These are phyloP conservation scores for Brachyptera putata DNA, from an alignment of 2,888 invertebrate genomes.

Conservation along the genomic window DNA sequence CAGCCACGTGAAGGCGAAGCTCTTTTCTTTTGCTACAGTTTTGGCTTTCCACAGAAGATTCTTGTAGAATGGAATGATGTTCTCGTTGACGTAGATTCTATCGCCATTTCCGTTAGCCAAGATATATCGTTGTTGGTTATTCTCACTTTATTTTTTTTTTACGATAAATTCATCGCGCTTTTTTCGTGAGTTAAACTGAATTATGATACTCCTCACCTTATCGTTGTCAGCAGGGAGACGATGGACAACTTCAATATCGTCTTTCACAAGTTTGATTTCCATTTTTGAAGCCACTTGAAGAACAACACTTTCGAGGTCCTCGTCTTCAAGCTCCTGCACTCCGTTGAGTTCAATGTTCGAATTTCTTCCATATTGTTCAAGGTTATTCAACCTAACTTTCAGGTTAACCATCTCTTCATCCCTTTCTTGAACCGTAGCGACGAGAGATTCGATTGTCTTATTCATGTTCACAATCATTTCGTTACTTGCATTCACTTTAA, in stretches of 20 bases:
- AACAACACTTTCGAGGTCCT: background rate
- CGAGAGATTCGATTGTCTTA: background rate
- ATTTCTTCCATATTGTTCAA: background rate
- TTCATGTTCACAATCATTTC: background rate
- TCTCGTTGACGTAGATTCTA: constrained; percentile 2
- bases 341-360: background rate
- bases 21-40: background rate
- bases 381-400: background rate
- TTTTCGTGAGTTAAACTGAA: background rate
- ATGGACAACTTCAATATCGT: background rate
- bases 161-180: background rate
- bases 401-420: background rate
- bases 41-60: background rate
- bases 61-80: background rate
- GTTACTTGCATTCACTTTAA: background rate
- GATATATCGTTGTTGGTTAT: no score
- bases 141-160: no score
- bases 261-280: background rate
- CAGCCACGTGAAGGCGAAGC: no score
- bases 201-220: background rate
- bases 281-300: background rate
- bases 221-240: background rate
- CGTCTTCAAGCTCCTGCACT: background rate
- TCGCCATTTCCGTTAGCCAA: background rate
- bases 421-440: background rate